Evolutionary conservation across 2,888 invertebrate genomes (phyloP), one percentile per base, ranked within the genome.

Genomic region (Clostera curtula): DNA sequence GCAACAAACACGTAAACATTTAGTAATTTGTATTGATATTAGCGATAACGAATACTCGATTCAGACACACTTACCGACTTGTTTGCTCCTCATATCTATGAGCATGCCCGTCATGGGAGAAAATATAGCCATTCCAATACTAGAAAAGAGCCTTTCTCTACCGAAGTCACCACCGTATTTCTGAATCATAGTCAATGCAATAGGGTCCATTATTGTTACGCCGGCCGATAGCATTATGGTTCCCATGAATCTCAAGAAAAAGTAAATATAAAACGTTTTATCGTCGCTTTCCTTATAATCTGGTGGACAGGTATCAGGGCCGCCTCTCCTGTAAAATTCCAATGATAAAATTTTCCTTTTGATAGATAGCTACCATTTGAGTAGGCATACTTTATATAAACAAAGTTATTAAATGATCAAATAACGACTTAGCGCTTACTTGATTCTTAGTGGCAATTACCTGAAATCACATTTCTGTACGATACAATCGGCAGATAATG

Each of bases 141-240:
- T 92, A 5, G 92, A 92, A 70, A 93, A 92, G 17, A 93, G 72
- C 49, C 93, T 85, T 61, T 93, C 93, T 51, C 92, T 86, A 1
- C 93, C 93, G 62, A 93, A 93, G 63, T 93, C 92, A 1, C 93
- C 92, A 0, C 92, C 91, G 54, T 91, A 91, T 57, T 91, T 90
- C 64, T 93, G 93, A 42, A 95, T 92, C 88, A 93, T 90, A 6
- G 91, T 92, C 36, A 95, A 75, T 0, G 94, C 93, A 38, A 95
- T 93, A 0, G 95, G 94, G 71, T 96, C 95, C 89, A 95, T 90
- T 29, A 96, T 91, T 6, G 93, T 93, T 1, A 94, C 92, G n/a
- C 93, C 91, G 13, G 93, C 93, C 3, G 92, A 90, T 56, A 93
- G 80, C 88, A 92, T 91, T 3, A 93, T 90, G 14, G 92, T 93